Evolutionary conservation across 2,888 invertebrate species (phyloP).

Genomic region (Plagiodera versicolora): DNA sequence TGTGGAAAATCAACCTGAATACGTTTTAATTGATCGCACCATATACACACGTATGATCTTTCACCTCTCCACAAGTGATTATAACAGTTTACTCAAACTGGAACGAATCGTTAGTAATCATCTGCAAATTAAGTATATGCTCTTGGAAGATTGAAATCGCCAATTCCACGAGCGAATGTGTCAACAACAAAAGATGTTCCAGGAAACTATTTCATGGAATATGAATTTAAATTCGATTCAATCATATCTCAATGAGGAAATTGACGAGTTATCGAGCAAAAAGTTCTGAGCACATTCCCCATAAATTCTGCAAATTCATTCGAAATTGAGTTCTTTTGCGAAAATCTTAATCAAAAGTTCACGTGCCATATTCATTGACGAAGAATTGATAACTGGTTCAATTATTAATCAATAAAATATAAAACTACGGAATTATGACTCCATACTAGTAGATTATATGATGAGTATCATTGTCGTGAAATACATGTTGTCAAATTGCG

Average conservation of each 20-base stretch:
- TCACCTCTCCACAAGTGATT: background rate
- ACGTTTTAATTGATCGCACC: background rate
- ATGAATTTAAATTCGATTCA: slow-evolving; percentile 1
- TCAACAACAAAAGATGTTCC: slow-evolving; percentile 3
- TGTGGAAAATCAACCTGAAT: too few relatives aligned
- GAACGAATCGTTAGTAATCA: background rate
- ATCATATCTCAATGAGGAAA: slow-evolving; percentile 16
- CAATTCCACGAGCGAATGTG: background rate
- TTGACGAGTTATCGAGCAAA: slow-evolving; percentile 9
- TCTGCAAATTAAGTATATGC: background rate
- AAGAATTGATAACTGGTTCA: too few relatives aligned
- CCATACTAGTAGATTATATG: too few relatives aligned
- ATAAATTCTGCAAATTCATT: slow-evolving; percentile 15
- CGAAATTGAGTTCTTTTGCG: too few relatives aligned
- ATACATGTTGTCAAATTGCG: too few relatives aligned
- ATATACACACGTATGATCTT: too few relatives aligned
- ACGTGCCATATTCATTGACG: too few relatives aligned
- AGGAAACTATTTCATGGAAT: slow-evolving; percentile 12
- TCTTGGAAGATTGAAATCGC: background rate
- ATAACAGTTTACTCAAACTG: background rate
- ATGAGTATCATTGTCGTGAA: too few relatives aligned
- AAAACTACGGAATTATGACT: too few relatives aligned
- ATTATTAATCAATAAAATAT: too few relatives aligned
- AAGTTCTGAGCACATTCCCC: slow-evolving; percentile 13
- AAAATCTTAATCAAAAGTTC: too few relatives aligned